Evolutionary conservation across 2,113 vertebrate species (phyloP).

Genomic region (Mellivora capensis): DNA sequence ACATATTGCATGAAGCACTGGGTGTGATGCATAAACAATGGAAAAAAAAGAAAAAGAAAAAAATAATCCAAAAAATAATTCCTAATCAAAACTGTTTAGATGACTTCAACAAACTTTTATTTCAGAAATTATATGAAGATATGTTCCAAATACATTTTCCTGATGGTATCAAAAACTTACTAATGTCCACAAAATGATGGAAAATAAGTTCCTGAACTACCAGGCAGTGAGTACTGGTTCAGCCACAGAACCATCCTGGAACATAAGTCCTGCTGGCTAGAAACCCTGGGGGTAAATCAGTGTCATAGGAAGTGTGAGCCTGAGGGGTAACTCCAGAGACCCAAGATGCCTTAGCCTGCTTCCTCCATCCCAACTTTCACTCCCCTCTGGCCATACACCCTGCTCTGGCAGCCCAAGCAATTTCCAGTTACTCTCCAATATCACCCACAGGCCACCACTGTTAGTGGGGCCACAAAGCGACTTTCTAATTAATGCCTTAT

Average conservation of each 20-base stretch:
- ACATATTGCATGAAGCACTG: too few species aligned
- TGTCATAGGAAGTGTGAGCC: background rate
- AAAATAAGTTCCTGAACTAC: background rate
- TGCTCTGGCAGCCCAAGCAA: background rate
- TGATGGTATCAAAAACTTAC: background rate
- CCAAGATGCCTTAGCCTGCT: background rate
- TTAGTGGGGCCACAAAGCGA: background rate
- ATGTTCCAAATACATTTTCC: background rate
- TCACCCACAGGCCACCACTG: background rate
- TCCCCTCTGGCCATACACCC: fast-evolving
- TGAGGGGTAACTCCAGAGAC: background rate
- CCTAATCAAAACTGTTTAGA: too few species aligned
- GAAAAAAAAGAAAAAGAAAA: too few species aligned
- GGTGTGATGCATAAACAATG: too few species aligned
- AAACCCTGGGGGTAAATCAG: background rate
- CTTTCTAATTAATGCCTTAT: background rate
- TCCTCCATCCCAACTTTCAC: background rate
- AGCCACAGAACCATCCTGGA: background rate
- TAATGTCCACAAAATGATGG: background rate
- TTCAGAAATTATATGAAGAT: background rate
- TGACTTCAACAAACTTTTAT: background rate
- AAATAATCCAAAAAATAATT: too few species aligned
- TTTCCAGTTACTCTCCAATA: background rate
- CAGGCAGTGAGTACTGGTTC: background rate
- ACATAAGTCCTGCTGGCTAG: background rate